Evolutionary conservation across 2,113 vertebrate species (phyloP).

Genomic region (Cathartes aura): DNA sequence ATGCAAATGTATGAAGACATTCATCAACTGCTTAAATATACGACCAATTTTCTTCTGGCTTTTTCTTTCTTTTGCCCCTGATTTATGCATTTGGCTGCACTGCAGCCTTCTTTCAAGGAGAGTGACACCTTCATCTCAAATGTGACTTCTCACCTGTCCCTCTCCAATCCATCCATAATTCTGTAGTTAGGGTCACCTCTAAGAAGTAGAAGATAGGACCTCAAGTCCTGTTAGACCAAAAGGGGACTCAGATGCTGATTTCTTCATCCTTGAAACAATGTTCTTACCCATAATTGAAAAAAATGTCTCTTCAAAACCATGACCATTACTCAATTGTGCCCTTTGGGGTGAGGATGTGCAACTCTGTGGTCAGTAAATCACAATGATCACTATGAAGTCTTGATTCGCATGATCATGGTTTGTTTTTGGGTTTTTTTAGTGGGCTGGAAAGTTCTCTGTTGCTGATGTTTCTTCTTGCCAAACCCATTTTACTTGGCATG

Average conservation of each 20-base stretch:
- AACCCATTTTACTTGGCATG: neutral
- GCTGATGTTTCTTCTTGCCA: neutral
- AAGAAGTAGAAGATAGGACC: neutral
- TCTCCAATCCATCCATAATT: neutral
- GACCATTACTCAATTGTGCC: too few species aligned
- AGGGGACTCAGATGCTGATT: neutral
- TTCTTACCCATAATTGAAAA: neutral
- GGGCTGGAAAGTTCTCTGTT: neutral
- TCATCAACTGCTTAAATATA: neutral
- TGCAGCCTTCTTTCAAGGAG: neutral
- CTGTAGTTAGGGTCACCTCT: neutral
- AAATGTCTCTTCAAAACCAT: neutral
- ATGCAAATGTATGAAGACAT: neutral
- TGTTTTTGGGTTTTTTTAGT: rapidly evolving
- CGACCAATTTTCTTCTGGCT: neutral
- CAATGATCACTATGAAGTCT: neutral
- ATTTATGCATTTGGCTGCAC: neutral
- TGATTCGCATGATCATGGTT: neutral
- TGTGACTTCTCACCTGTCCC: neutral
- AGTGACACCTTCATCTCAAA: neutral
- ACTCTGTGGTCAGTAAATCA: neutral
- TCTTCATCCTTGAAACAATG: neutral
- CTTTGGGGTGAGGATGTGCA: neutral
- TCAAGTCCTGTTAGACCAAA: neutral
- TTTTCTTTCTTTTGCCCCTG: neutral